A percentile compares a stretch with the other conserved stretches of the same genome.
phyloP scores from a whole-genome alignment of 30 jellyfish, hydroid and myxozoan species.

The Cassiopea andromeda region DNA sequence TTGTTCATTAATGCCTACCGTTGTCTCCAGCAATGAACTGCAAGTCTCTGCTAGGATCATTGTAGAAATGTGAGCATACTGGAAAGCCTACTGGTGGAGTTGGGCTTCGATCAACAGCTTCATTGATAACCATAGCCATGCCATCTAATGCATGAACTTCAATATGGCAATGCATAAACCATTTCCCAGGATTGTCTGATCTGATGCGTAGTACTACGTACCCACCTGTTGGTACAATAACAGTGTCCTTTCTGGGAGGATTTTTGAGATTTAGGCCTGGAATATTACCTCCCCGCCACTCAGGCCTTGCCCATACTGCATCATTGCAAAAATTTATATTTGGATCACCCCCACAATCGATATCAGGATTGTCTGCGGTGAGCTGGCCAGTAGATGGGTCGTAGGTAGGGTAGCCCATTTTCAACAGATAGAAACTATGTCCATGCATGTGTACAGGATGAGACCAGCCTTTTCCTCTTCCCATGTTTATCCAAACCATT shows the following conservation, averaged over 20 bases:
- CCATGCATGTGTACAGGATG: constrained; percentile 96
- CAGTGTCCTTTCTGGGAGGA: constrained; percentile 91
- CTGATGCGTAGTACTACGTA: constrained; percentile 88
- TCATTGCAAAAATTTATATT: constrained; percentile 80
- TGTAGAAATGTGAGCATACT: constrained; percentile 79
- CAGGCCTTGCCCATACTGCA: constrained; percentile 81
- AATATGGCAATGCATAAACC: constrained; percentile 97
- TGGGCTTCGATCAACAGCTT: constrained; percentile 82
- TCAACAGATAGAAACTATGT: constrained; percentile 85
- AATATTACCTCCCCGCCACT: constrained; percentile 75
- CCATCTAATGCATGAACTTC: constrained; percentile 96
- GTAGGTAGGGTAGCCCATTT: constrained; percentile 85
- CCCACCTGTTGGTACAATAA: constrained; percentile 94
- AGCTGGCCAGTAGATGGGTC: constrained; percentile 82
- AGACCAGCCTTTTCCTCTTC: constrained; percentile 92
- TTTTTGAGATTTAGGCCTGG: constrained; percentile 86
- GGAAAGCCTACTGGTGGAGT: constrained; percentile 95
- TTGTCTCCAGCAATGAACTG: constrained; percentile 62
- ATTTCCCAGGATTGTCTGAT: constrained; percentile 95
- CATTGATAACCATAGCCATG: constrained; percentile 94
- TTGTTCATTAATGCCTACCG: constrained; percentile 40
- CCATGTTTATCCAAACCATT: constrained; percentile 86
- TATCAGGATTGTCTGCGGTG: constrained; percentile 75
- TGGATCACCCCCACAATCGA: constrained; percentile 85
- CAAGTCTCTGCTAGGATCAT: constrained; percentile 86